These are phyloP conservation scores for Teinopalpus imperialis DNA, from an alignment of 2,888 invertebrate species.

Conservation along the genomic window DNA sequence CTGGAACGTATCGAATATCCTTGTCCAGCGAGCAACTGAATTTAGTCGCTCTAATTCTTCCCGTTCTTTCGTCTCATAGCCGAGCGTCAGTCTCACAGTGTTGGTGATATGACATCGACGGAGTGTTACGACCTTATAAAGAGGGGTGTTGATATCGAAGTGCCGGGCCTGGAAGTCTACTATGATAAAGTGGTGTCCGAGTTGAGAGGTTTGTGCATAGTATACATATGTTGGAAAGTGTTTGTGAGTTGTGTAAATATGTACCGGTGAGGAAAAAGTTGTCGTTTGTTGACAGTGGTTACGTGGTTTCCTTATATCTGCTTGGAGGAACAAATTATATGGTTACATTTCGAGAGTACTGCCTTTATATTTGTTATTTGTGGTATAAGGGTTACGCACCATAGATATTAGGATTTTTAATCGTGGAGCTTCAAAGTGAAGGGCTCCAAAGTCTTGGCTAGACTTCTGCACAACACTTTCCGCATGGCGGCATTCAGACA, in stretches of 20 bases:
- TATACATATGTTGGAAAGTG: slow-evolving; percentile 1
- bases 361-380: no score
- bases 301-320: slow-evolving; percentile 11
- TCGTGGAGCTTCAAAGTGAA: slow-evolving; percentile 18
- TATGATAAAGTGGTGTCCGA: slow-evolving; percentile 82
- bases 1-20: slow-evolving; percentile 77
- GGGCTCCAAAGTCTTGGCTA: slow-evolving; percentile 20
- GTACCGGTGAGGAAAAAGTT: slow-evolving; percentile 1
- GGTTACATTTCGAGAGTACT: no score
- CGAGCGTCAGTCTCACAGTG: slow-evolving; percentile 49
- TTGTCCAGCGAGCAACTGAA: slow-evolving; percentile 64
- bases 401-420: background rate
- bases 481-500: slow-evolving; percentile 67
- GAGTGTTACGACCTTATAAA: slow-evolving; percentile 78
- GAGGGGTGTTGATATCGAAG: slow-evolving; percentile 73
- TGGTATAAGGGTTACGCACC: no score
- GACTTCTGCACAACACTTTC: slow-evolving; percentile 48
- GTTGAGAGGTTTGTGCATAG: slow-evolving; percentile 76
- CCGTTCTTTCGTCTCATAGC: slow-evolving; percentile 54
- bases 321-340: background rate
- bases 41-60: slow-evolving; percentile 79
- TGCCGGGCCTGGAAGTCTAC: slow-evolving; percentile 78
- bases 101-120: slow-evolving; percentile 74
- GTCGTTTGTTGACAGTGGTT: background rate
- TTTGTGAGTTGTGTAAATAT: slow-evolving; percentile 9